Evolutionary conservation across 2,797 vertebrate genomes (phyloP), one percentile per base, ranked within the genome.

Genomic region (Rhyacichthys aspro): DNA sequence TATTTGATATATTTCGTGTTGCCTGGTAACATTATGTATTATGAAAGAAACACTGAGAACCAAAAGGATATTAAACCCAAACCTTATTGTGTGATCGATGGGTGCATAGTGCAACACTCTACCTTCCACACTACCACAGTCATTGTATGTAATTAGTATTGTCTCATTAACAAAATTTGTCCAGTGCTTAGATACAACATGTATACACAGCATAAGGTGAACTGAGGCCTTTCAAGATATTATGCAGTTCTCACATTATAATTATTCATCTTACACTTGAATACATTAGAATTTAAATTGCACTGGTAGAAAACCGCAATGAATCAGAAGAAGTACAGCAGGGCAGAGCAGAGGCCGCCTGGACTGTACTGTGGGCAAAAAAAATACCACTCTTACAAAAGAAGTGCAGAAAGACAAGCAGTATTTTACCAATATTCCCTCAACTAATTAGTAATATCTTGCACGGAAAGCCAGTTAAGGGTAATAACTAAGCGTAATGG

Each of bases 211-310:
- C 9, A 7, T 17, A 44, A 38, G 47, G 18, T n/a, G 1, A 54
- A 37, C 8, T 7, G 0, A 10, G 10, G 5, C 41, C 23, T 15
- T 12, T 52, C 17, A 11, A 43, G 12, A 37, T 28, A 42, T 55
- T 46, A 44, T n/a, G 34, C 37, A 11, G 11, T 41, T 60, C 43
- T 55, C 52, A 64, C n/a, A 8, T 5, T 36, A 16, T 58, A 49
- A 60, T 67, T 59, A 58, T 37, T 53, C 38, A 32, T 43, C 23
- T 28, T 34, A 43, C 53, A 38, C 36, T 34, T 2, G 43, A 41
- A 70, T 52, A 12, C 1, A 64, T 57, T 54, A 55, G 3, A 63
- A 57, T 54, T 11, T 28, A 46, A 46, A 18, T 28, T 12, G 18
- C 16, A 11, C 9, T 55, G 17, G 36, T 19, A 28, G 5, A 44